A percentile compares a stretch with the other conserved stretches of the same genome.
Evolutionary conservation across 2,113 vertebrate species (phyloP).

Genomic region (Microcebus tavaratra): DNA sequence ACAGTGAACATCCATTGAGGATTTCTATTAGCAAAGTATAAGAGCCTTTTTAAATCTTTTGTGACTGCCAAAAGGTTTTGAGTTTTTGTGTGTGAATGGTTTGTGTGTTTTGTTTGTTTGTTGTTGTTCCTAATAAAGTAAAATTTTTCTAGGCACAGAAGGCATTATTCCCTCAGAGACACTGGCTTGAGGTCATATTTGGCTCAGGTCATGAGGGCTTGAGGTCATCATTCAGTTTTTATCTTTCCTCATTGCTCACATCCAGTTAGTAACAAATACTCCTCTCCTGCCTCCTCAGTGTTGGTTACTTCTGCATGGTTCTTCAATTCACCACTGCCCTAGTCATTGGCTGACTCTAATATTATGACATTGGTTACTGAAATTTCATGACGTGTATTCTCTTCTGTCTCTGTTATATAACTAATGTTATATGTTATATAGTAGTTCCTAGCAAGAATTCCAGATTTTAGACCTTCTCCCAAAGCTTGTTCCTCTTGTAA

Average conservation of each 20-base stretch:
- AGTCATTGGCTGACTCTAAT: background rate
- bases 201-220: too few species aligned
- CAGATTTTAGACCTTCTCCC: background rate
- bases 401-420: background rate
- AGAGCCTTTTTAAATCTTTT: background rate
- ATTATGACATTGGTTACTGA: background rate
- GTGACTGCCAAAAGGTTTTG: background rate
- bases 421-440: too few species aligned
- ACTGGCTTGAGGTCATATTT: background rate
- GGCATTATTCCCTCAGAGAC: background rate
- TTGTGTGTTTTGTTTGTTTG: background rate
- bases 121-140: background rate
- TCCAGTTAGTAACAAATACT: background rate
- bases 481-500: background rate
- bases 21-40: background rate
- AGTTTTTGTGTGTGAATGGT: background rate
- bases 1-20: background rate
- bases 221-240: background rate
- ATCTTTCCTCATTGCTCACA: background rate
- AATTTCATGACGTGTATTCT: background rate
- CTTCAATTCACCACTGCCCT: background rate
- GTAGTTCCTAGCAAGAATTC: background rate
- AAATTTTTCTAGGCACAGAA: background rate
- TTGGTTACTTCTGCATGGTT: background rate
- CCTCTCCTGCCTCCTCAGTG: background rate